Base-by-base conservation (phyloP, 2,888 invertebrate species). In the Netelia inedita region DNA sequence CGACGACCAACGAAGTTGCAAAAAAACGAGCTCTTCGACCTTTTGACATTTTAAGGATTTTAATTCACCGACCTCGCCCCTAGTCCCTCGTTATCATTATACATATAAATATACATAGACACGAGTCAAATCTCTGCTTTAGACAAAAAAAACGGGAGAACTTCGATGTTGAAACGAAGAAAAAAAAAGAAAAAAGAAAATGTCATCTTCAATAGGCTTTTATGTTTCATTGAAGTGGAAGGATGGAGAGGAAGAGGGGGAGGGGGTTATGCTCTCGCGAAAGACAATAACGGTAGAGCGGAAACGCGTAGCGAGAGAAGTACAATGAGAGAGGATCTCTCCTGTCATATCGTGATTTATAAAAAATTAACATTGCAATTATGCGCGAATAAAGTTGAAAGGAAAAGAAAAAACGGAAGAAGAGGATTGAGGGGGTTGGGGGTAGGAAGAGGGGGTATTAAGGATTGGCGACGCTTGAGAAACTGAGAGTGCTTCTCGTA, bases 11-110 rank as follows among this genome's bases (percentile, higher is more conserved):
- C 57, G 16, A 9, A 46, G 9, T 19, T n/a, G n/a, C 57, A 16
- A 57, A 16, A 57, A n/a, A 57, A 21, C 16, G 21, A 88, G 86
- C 85, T 88, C 87, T 87, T 88, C 86, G 87, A 91, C 91, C 90
- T 91, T 90, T 91, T 90, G 91, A 92, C 92, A 91, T 91, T 92
- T 91, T 88, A 80, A 91, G 89, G 87, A 88, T 85, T 43, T 79
- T 57, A 46, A 28, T 23, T 63, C 76, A 28, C 63, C 50, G 71
- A 76, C 65, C 65, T 74, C 74, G 16, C 61, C 53, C 55, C 68
- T n/a, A 16, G 3, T 43, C 6, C 35, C 63, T 19, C 16, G 28
- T 2, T 28, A 28, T 28, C 28, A 6, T 14, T 41, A 16, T 16
- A 19, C 16, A 6, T 21, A 19, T 57, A 57, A 10, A 57, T n/a